A percentile compares a stretch with the other conserved stretches of the same genome.
Evolutionary conservation across 2,888 invertebrate species (phyloP).

Genomic region (Tetranychus piercei): DNA sequence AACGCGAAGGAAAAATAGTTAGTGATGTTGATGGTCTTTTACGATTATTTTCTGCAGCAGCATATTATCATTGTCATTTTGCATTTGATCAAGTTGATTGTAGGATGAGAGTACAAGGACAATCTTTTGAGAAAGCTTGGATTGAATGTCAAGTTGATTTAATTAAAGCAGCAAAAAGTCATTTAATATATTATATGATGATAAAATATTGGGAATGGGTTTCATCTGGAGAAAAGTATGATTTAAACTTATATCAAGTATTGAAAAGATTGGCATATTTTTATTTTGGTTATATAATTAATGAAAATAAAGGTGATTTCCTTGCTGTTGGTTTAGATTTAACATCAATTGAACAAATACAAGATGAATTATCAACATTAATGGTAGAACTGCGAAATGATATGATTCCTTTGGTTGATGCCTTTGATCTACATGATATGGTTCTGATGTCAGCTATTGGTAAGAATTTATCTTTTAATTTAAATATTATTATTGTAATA

Average conservation of each 20-base stretch:
- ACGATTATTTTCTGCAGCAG: neutral
- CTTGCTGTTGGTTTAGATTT: conserved; percentile 46
- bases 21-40: neutral
- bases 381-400: conserved; percentile 57
- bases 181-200: conserved; percentile 24
- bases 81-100: neutral
- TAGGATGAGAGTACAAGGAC: neutral
- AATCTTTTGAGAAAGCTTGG: conserved; percentile 32
- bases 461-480: neutral
- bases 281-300: neutral
- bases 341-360: conserved; percentile 38
- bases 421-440: conserved; percentile 66
- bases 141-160: conserved; percentile 34
- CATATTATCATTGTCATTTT: neutral
- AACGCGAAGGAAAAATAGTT: neutral
- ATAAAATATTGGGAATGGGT: conserved; percentile 24
- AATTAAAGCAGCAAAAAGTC: conserved; percentile 34
- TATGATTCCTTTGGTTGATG: conserved; percentile 73
- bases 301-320: conserved; percentile 27
- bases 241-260: conserved; percentile 36
- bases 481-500: neutral
- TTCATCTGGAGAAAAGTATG: conserved; percentile 29
- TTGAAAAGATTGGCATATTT: conserved; percentile 40
- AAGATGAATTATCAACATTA: conserved; percentile 49
- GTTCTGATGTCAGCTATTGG: conserved; percentile 42